Percentiles rank a stretch among this genome's conserved stretches.
phyloP scores from a whole-genome alignment of 2,113 vertebrate genomes.

The Spea bombifrons region DNA sequence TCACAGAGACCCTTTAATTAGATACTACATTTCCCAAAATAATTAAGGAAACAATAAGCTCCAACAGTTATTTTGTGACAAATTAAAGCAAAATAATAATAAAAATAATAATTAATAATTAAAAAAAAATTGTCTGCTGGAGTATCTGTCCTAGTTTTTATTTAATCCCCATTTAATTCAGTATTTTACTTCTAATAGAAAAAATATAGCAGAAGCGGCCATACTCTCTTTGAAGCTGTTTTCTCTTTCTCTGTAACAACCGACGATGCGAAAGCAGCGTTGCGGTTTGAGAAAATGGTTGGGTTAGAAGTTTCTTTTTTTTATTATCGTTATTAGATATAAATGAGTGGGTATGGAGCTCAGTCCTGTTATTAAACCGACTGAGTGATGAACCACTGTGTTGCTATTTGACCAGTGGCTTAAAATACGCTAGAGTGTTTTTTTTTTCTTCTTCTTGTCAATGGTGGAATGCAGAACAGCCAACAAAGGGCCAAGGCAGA shows the following conservation, averaged over 20 bases:
- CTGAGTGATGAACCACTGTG: background rate
- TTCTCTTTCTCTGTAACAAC: conserved; percentile 19
- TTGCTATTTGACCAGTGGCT: conserved; percentile 22
- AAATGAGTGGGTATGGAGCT: background rate
- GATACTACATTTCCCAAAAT: too few species aligned
- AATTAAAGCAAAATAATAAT: too few species aligned
- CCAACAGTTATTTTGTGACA: too few species aligned
- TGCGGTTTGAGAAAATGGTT: conserved; percentile 16
- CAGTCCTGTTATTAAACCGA: conserved; percentile 20
- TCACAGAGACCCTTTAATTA: too few species aligned
- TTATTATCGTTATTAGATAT: background rate
- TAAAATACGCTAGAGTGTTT: conserved; percentile 12
- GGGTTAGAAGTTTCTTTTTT: conserved; percentile 11
- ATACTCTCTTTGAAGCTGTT: conserved; percentile 18
- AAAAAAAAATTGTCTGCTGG: too few species aligned
- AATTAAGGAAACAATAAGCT: too few species aligned
- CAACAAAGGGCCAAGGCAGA: conserved; percentile 39
- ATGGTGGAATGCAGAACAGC: conserved; percentile 32
- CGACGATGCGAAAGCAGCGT: background rate
- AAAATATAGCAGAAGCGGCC: background rate
- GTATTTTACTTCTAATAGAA: background rate
- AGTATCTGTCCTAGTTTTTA: too few species aligned
- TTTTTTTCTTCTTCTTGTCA: conserved; percentile 15
- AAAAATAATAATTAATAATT: too few species aligned
- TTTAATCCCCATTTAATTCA: background rate